These are phyloP conservation scores for Gymnothorax javanicus DNA, from an alignment of 2,797 vertebrate species.

Conservation along the genomic window DNA sequence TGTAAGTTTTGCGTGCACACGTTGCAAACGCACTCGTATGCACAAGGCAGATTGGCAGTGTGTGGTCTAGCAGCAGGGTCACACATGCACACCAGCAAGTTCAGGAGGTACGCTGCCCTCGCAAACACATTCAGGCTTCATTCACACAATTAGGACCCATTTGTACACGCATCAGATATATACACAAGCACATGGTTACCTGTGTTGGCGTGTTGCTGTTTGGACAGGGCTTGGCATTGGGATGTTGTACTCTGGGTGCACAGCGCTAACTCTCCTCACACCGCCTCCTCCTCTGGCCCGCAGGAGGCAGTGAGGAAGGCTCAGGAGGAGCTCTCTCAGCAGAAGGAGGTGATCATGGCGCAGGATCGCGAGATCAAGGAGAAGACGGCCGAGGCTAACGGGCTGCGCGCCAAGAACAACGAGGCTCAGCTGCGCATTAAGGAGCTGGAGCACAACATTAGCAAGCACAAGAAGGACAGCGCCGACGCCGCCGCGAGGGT, in stretches of 20 bases:
- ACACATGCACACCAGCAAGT: too few species aligned
- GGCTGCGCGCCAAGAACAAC: conserved; percentile 80
- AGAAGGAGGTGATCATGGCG: conserved; percentile 81
- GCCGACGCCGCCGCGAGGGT: conserved; percentile 80
- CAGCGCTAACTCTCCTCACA: neutral
- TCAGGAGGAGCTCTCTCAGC: conserved; percentile 81
- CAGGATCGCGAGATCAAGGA: conserved; percentile 84
- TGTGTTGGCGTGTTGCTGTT: neutral
- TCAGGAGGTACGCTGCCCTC: too few species aligned
- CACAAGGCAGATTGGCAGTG: too few species aligned
- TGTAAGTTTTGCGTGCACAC: too few species aligned
- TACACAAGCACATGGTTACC: too few species aligned
- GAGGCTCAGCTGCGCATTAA: conserved; percentile 87
- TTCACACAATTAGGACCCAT: too few species aligned
- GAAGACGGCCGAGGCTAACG: conserved; percentile 75
- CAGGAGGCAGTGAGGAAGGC: conserved; percentile 84
- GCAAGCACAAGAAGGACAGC: conserved; percentile 80
- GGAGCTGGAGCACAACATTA: conserved; percentile 85
- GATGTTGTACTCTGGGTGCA: neutral
- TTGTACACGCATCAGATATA: too few species aligned
- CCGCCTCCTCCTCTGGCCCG: conserved; percentile 3
- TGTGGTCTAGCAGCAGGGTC: too few species aligned
- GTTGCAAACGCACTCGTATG: too few species aligned
- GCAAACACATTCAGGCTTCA: too few species aligned
- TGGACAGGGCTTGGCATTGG: neutral